phyloP scores from a whole-genome alignment of 2,113 vertebrate genomes.

The Gobiocypris rarus region DNA sequence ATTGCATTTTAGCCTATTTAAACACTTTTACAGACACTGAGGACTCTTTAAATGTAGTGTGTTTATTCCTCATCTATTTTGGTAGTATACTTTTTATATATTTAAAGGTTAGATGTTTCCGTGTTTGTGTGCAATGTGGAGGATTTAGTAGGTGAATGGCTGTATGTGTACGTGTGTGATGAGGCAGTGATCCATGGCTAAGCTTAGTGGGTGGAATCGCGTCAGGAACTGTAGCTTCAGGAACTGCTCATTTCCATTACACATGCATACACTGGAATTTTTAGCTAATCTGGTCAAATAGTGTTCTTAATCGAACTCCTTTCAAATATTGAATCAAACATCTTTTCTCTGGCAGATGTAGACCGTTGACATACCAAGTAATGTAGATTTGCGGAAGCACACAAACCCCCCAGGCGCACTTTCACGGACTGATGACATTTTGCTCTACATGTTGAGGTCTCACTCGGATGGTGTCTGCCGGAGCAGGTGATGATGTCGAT shows the following conservation, averaged over 20 bases:
- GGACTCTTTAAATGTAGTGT: neutral
- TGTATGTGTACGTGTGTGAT: constrained; percentile 3
- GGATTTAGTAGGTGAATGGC: constrained; percentile 14
- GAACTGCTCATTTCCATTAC: constrained; percentile 31
- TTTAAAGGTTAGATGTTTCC: constrained; percentile 16
- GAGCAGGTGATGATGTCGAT: constrained; percentile 30
- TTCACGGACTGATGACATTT: neutral
- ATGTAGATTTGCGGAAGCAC: neutral
- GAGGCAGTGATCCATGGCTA: constrained; percentile 43
- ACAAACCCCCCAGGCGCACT: neutral
- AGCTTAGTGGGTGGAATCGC: constrained; percentile 32
- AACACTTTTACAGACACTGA: neutral
- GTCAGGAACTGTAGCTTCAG: constrained; percentile 8
- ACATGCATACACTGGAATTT: neutral
- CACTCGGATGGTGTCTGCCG: constrained; percentile 3
- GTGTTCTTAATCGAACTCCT: neutral
- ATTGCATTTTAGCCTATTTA: neutral
- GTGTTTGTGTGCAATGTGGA: neutral
- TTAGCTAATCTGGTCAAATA: neutral
- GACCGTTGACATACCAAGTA: neutral
- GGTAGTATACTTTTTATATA: neutral
- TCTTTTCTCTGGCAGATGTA: neutral
- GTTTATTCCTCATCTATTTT: neutral
- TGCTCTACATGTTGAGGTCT: constrained; percentile 28
- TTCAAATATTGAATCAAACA: neutral